These are phyloP conservation scores for Aphis gossypii DNA, from an alignment of 1,140 invertebrate species.

Conservation along the genomic window DNA sequence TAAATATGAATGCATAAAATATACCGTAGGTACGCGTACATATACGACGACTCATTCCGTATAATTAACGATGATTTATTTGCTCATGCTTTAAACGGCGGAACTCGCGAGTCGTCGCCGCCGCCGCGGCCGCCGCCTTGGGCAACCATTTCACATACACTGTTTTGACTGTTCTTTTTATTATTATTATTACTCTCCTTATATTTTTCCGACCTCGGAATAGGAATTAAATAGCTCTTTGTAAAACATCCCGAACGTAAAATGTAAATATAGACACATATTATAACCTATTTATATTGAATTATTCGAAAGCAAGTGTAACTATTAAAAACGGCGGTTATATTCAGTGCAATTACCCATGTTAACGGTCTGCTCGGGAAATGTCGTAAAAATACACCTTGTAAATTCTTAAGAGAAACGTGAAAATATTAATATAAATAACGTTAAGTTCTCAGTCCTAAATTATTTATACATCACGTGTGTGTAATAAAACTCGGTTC, in stretches of 20 bases:
- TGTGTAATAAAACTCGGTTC: conserved; percentile 9
- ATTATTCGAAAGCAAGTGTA: neutral
- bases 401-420: neutral
- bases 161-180: conserved; percentile 18
- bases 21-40: neutral
- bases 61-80: conserved; percentile 57
- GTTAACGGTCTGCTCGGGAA: neutral
- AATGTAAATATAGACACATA: neutral
- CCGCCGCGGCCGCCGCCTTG: neutral
- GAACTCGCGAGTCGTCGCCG: neutral
- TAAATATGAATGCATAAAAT: conserved; percentile 25
- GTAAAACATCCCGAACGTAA: neutral
- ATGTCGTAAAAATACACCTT: neutral
- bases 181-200: neutral
- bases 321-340: neutral
- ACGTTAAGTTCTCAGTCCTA: neutral
- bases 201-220: neutral
- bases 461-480: neutral
- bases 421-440: neutral
- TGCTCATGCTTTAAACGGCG: conserved; percentile 42
- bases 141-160: conserved; percentile 6
- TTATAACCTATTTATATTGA: neutral
- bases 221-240: neutral
- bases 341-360: neutral
- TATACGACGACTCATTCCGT: conserved; percentile 40